phyloP scores from a whole-genome alignment of 2,888 invertebrate species.

The Phorcus lineatus region DNA sequence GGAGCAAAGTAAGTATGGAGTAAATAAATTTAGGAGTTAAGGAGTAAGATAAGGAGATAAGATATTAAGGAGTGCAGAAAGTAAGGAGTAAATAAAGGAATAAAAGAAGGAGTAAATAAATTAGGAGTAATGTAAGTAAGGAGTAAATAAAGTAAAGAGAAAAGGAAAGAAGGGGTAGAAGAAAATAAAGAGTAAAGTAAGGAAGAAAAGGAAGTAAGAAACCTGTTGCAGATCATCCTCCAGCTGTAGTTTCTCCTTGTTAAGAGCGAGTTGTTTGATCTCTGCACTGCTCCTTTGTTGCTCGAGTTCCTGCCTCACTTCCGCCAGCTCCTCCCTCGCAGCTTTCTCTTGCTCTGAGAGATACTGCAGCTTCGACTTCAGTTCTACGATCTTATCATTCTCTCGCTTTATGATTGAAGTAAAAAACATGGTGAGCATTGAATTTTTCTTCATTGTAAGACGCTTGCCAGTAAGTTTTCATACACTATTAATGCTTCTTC shows the following conservation, averaged over 20 bases:
- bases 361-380: constrained; percentile 48
- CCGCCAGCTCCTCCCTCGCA: constrained; percentile 46
- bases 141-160: background rate
- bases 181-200: too few species aligned
- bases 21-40: too few species aligned
- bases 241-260: constrained; percentile 53
- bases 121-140: background rate
- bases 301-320: constrained; percentile 42
- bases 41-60: too few species aligned
- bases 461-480: too few species aligned
- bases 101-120: too few species aligned
- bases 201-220: background rate
- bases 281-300: constrained; percentile 48
- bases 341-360: constrained; percentile 50
- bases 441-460: too few species aligned
- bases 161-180: background rate
- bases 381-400: constrained; percentile 44
- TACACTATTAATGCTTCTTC: too few species aligned
- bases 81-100: too few species aligned
- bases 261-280: constrained; percentile 45
- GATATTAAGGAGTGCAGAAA: too few species aligned
- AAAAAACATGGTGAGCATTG: too few species aligned
- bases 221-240: constrained; percentile 57
- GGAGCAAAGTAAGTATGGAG: too few species aligned
- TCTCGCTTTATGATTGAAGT: constrained; percentile 45